Conservation (phyloP, 2,113 vertebrate species). For the Hypocryptadius cinnamomeus region DNA sequence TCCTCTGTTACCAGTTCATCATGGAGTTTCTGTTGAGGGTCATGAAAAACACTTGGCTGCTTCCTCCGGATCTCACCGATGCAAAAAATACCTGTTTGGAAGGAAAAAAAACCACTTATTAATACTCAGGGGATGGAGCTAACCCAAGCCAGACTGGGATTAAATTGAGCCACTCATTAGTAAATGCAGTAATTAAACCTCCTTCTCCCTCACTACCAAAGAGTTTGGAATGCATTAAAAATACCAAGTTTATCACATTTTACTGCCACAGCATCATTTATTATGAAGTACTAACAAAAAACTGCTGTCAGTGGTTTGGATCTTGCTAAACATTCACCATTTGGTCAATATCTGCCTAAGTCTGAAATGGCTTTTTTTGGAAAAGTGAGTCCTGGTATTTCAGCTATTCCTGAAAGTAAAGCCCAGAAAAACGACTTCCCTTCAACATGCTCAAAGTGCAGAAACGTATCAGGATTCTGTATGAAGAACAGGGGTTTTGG, state of each 20-base stretch:
- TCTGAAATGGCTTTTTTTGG: neutral
- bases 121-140: neutral
- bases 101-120: neutral
- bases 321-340: neutral
- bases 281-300: neutral
- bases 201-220: neutral
- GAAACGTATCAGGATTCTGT: neutral
- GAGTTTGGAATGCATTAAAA: neutral
- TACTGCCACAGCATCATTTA: neutral
- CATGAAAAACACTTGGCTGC: constrained; percentile 99
- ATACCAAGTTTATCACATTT: neutral
- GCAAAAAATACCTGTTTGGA: constrained; percentile 95
- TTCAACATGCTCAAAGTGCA: neutral
- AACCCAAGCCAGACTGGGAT: neutral
- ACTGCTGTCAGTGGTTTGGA: neutral
- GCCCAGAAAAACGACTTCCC: neutral
- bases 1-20: constrained; percentile 98
- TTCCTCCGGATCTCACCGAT: constrained; percentile 96
- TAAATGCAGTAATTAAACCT: neutral
- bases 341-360: neutral
- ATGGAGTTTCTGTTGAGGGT: constrained; percentile 99
- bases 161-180: neutral
- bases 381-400: neutral
- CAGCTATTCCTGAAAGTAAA: neutral
- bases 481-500: neutral